Evolutionary conservation across 2,113 vertebrate species (phyloP), one percentile per base, ranked within the genome.

Genomic region (Albula glossodonta): DNA sequence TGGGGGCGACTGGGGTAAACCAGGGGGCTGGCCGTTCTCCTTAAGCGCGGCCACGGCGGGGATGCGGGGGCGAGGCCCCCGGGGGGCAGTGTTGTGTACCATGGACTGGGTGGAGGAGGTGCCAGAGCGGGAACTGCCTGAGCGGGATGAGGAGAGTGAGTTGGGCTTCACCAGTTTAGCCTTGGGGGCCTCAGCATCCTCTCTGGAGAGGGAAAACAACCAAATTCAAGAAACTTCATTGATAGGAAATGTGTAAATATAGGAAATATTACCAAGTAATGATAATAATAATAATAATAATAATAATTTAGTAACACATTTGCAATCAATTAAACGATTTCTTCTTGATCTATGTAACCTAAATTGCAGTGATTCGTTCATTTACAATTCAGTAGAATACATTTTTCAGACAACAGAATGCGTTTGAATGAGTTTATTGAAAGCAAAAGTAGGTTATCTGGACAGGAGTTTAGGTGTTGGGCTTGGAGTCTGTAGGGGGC

Each of bases 111-210:
- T 97, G 81, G 97, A 98, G 81, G 97, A 97, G 17, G 97, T 97
- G 0, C 97, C 97, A 0, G 98, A 98, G 84, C 92, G 97, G 0
- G 97, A 98, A 92, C 98, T 99, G 78, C 95, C 93, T 8, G 97
- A 98, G 60, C 96, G 96, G 0, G 94, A 95, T 0, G 97, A 98
- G 74, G 97, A 97, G 0, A 97, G 96, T 6, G 97, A 98, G 84
- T 96, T 95, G 2, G 97, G 97, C 77, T 98, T 99, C 88, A 98
- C 94, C 0, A 98, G 95, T 85, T 97, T 97, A 15, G 97, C 94
- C 85, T 98, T 98, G 0, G 97, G 98, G 0, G 98, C 97, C 89
- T 99, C 97, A 0, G 98, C 97, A 0, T 99, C 97, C 88, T 99
- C 98, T 90, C 97, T 99, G 93, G 19, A 74, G 70, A 74, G n/a